Evolutionary conservation across 2,797 vertebrate species (phyloP).

Genomic region (Coendou prehensilis): DNA sequence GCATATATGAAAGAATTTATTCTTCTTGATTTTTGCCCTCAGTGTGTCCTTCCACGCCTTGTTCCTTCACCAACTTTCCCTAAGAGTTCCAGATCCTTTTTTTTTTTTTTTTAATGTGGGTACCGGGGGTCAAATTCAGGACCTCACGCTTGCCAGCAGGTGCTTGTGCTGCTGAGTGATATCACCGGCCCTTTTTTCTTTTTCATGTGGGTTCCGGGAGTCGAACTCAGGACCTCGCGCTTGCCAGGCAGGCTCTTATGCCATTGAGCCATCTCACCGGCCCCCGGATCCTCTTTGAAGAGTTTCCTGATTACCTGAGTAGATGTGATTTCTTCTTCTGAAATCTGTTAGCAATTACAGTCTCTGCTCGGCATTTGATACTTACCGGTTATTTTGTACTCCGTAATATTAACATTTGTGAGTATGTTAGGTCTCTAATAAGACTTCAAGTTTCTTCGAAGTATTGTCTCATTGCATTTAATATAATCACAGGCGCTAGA

Average conservation of each 20-base stretch:
- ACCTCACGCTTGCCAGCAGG: no score
- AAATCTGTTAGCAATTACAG: background rate
- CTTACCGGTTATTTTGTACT: background rate
- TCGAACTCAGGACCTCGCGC: no score
- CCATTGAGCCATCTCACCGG: no score
- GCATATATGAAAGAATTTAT: background rate
- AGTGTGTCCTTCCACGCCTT: background rate
- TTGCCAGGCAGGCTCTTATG: no score
- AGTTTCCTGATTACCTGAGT: background rate
- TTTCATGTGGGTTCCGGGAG: no score
- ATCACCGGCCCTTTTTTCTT: no score
- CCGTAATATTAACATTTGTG: background rate
- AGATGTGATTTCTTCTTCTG: background rate
- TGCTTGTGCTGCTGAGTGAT: no score
- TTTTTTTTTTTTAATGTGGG: no score
- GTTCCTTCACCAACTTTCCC: background rate
- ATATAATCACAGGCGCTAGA: background rate
- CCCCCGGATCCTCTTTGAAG: background rate
- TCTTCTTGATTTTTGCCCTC: background rate
- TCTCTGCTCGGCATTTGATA: background rate
- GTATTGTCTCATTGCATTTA: background rate
- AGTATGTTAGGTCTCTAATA: background rate
- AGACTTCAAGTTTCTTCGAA: slow-evolving; percentile 7
- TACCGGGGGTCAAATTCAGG: no score
- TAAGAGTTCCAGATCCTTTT: background rate